Evolutionary conservation across 2,113 vertebrate species (phyloP).

Genomic region (Zapus hudsonius): DNA sequence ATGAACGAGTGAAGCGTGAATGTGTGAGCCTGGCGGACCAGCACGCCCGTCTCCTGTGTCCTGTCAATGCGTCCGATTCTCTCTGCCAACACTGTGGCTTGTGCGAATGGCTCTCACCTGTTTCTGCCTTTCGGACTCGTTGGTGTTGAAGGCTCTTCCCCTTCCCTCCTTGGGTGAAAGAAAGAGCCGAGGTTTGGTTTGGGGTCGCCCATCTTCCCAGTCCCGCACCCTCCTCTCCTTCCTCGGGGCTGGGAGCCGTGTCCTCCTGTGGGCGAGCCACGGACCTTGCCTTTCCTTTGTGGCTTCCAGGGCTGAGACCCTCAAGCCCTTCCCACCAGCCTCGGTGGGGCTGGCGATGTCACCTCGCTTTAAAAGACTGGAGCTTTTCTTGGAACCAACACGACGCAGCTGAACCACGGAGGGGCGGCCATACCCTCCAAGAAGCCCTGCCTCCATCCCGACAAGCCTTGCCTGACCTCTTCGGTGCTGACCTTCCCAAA

Average conservation of each 20-base stretch:
- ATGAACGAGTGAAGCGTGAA: neutral
- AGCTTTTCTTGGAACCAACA: slow-evolving; percentile 72
- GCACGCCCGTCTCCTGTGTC: neutral
- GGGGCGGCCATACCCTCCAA: slow-evolving; percentile 64
- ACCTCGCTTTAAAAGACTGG: slow-evolving; percentile 80
- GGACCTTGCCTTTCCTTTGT: slow-evolving; percentile 75
- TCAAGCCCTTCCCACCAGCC: slow-evolving; percentile 73
- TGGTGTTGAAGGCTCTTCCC: slow-evolving; percentile 56
- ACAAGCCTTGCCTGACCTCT: slow-evolving; percentile 83
- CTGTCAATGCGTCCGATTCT: slow-evolving; percentile 72
- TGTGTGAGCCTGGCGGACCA: neutral
- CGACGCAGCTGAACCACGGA: slow-evolving; percentile 2
- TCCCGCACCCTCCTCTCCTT: neutral
- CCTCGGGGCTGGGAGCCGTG: neutral
- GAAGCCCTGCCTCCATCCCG: slow-evolving; percentile 52
- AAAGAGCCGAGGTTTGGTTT: slow-evolving; percentile 48
- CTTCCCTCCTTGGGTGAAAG: slow-evolving; percentile 60
- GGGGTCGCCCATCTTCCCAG: slow-evolving; percentile 53
- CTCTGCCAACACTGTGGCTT: slow-evolving; percentile 82
- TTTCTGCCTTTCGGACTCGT: slow-evolving; percentile 63
- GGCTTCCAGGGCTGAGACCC: slow-evolving; percentile 62
- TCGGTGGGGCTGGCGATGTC: slow-evolving; percentile 66
- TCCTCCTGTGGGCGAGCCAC: slow-evolving; percentile 56
- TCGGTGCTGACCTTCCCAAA: slow-evolving; percentile 92
- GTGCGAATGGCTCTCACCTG: slow-evolving; percentile 66